Conservation (phyloP, 2,797 vertebrate genomes). For the Steatocranus sp. region DNA sequence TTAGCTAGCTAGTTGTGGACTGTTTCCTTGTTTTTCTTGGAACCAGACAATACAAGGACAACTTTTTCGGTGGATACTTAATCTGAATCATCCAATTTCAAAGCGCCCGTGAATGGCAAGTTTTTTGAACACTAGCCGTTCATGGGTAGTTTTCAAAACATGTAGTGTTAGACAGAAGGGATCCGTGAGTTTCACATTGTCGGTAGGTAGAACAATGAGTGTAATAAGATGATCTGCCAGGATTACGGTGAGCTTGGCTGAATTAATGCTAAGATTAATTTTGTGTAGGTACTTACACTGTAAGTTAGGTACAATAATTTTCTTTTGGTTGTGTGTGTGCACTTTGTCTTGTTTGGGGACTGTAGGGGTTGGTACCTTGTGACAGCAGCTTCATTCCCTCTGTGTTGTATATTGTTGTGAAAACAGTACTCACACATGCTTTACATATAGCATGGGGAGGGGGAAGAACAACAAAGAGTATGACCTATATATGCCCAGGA, state of each 20-base stretch:
- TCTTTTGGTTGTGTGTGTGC: background rate
- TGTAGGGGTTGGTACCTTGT: background rate
- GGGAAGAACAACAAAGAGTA: constrained; percentile 14
- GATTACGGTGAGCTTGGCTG: background rate
- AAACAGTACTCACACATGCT: constrained; percentile 4
- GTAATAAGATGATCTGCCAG: background rate
- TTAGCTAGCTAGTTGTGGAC: background rate
- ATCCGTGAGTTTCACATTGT: background rate
- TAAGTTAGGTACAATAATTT: background rate
- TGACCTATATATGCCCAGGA: constrained; percentile 47
- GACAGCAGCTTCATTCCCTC: constrained; percentile 16
- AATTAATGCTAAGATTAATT: background rate
- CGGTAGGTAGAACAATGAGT: background rate
- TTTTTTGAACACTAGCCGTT: background rate
- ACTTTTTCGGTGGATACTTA: background rate
- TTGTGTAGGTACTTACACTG: background rate
- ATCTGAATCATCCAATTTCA: background rate
- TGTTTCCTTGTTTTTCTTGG: background rate
- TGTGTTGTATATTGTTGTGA: background rate
- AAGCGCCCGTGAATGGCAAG: background rate
- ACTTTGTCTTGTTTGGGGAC: background rate
- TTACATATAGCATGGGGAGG: background rate
- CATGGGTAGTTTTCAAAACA: background rate
- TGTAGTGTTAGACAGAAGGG: background rate
- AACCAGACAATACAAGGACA: background rate